Conservation (phyloP, 2,888 invertebrate genomes). For the Sipunculus nudus region DNA sequence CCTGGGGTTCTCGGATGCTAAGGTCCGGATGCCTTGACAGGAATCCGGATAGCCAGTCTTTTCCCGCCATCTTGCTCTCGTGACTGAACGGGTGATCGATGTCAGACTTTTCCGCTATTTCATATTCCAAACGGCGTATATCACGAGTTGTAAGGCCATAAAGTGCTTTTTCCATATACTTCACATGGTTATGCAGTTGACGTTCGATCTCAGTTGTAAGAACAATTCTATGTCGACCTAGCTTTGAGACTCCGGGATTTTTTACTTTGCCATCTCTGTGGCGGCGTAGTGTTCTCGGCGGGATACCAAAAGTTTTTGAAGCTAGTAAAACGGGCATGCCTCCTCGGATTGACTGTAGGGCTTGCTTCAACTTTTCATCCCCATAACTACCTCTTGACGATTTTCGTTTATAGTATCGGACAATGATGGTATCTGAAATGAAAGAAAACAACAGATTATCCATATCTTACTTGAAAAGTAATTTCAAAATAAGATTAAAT, state of each 20-base stretch:
- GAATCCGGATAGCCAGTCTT: slow-evolving; percentile 35
- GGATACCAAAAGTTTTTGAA: background rate
- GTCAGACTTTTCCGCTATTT: slow-evolving; percentile 26
- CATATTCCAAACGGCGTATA: slow-evolving; percentile 28
- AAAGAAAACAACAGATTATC: too few relatives aligned
- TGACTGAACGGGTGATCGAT: slow-evolving; percentile 31
- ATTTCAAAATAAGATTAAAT: too few relatives aligned
- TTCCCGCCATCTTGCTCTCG: slow-evolving; percentile 29
- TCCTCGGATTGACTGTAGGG: background rate
- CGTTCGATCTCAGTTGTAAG: slow-evolving; percentile 6
- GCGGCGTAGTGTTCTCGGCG: slow-evolving; percentile 7
- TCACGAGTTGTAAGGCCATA: slow-evolving; percentile 23
- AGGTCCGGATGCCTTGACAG: slow-evolving; percentile 27
- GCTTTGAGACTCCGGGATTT: slow-evolving; percentile 8
- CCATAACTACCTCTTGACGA: slow-evolving; percentile 7
- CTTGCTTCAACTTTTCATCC: background rate
- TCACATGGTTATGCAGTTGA: slow-evolving; percentile 9
- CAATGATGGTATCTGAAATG: too few relatives aligned
- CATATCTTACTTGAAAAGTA: too few relatives aligned
- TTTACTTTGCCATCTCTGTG: slow-evolving; percentile 17
- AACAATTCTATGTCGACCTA: slow-evolving; percentile 4
- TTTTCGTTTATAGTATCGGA: slow-evolving; percentile 4
- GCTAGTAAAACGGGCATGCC: background rate
- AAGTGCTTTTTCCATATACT: slow-evolving; percentile 21
- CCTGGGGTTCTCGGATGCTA: slow-evolving; percentile 25